Evolutionary conservation across 2,797 vertebrate genomes (phyloP), one percentile per base, ranked within the genome.

Genomic region (Syngnathus acus): DNA sequence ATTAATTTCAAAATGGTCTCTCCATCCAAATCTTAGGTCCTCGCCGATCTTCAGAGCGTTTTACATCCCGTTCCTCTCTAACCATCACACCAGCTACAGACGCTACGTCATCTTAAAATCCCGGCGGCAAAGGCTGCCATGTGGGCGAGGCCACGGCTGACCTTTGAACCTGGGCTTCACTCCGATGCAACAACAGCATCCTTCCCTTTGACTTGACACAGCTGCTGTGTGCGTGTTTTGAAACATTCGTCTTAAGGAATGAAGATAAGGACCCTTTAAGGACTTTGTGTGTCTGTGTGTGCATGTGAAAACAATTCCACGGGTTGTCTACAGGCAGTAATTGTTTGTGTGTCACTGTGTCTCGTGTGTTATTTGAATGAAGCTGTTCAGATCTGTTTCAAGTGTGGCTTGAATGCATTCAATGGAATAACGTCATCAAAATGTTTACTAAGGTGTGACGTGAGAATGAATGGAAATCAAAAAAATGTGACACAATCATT

Each of bases 41-140:
- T 95, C 94, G 0, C 88, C 89, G 80, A 75, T 97, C 67, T 89
- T 97, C 72, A 90, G 96, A 77, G 95, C 95, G 0, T 95, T 99
- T 86, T 99, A 95, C 75, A 0, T 99, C 65, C 97, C 97, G 0
- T 89, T 98, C 67, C 83, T 99, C 69, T 98, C 96, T 0, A 94
- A 96, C 51, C 92, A 89, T 50, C 90, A 96, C 78, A 97, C 93
- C 0, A 81, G 79, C n/a, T 97, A 95, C 77, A 88, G 82, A 58
- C 95, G 93, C 82, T 99, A 99, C 14, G 92, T 91, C 63, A 98
- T 99, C 75, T 89, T 99, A 65, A 98, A 97, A 83, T 68, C 94
- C 13, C 89, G 93, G 69, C 92, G 93, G 77, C 77, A 77, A 43
- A 98, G 91, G 86, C 93, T 89, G 74, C 76, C 67, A 77, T 92